Base-by-base conservation (phyloP, 1,140 invertebrate genomes). In the Heliconius hermathena region DNA sequence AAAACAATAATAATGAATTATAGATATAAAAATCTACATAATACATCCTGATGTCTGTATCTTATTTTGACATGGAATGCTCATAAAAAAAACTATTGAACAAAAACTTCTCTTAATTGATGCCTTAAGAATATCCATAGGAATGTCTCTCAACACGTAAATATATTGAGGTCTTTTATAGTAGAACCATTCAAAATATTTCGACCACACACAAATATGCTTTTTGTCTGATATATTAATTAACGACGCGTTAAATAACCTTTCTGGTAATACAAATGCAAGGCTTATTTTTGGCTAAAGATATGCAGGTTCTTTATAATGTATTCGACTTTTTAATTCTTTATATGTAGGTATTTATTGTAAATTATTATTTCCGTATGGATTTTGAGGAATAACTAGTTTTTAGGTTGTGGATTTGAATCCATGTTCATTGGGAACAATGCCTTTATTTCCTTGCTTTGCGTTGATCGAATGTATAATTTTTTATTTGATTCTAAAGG, bases 181-280 rank as follows among this genome's bases (percentile, higher is more conserved):
- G 60, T 66, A 5, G 60, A 66, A 66, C 29, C 60, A 29, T 66
- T 66, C n/a, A 29, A 66, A 26, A 26, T 29, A 29, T 66, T 66
- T 66, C 60, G 60, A 66, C 60, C 60, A 66, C 60, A 66, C 60
- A 66, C 60, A 66, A 66, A 26, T 16, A 26, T 29, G 3, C 22
- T 66, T 66, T 66, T 66, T 66, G 60, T 29, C 11, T 66, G 60
- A 29, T 29, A 66, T 66, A 66, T 66, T 66, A 66, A 66, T 66
- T 66, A 66, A 66, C 60, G 60, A 66, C 60, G 13, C 26, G 60
- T 26, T 66, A 26, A 66, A 66, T 29, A 66, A 66, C 60, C 60
- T 66, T 66, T 66, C 22, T 29, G 11, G 11, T 52, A 52, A 66
- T 66, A 66, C n/a, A 26, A 29, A 29, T 66, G 26, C 60, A 66